Percentiles rank a stretch among this genome's conserved stretches.
Evolutionary conservation across 2,888 invertebrate genomes (phyloP).

Genomic region (Ophion costatus): DNA sequence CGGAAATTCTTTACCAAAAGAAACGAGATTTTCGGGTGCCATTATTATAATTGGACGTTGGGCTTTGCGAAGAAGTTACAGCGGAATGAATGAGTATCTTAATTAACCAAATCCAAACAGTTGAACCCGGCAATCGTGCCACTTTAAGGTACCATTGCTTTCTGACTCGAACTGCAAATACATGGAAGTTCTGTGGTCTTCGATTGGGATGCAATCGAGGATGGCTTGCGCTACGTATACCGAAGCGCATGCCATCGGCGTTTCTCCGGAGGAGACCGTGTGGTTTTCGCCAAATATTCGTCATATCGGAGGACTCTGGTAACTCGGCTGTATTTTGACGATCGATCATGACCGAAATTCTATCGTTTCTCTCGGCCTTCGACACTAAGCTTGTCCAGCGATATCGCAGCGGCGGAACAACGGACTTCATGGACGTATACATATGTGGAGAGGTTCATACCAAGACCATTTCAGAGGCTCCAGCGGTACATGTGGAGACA

Average conservation of each 20-base stretch:
- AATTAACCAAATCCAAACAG: too few relatives aligned
- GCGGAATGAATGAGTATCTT: too few relatives aligned
- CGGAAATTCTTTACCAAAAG: neutral
- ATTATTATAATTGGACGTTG: too few relatives aligned
- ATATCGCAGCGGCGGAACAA: neutral
- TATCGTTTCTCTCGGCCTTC: conserved; percentile 17
- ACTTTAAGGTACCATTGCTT: conserved; percentile 8
- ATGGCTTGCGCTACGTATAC: conserved; percentile 36
- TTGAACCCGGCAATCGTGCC: neutral
- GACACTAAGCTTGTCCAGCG: neutral
- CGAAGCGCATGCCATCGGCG: conserved; percentile 33
- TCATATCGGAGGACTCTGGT: conserved; percentile 32
- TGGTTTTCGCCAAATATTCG: conserved; percentile 46
- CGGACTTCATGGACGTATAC: neutral
- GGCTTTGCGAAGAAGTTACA: too few relatives aligned
- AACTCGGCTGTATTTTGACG: conserved; percentile 32
- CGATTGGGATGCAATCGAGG: conserved; percentile 17
- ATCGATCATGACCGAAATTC: conserved; percentile 51
- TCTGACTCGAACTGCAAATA: conserved; percentile 9
- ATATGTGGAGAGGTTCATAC: neutral
- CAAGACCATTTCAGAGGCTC: too few relatives aligned
- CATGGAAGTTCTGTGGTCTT: conserved; percentile 14
- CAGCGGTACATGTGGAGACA: too few relatives aligned
- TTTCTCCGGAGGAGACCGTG: conserved; percentile 32
- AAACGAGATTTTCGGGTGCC: too few relatives aligned